Conservation (phyloP, 37 sponge, comb jelly and placozoan genomes). For the Mnemiopsis leidyi region DNA sequence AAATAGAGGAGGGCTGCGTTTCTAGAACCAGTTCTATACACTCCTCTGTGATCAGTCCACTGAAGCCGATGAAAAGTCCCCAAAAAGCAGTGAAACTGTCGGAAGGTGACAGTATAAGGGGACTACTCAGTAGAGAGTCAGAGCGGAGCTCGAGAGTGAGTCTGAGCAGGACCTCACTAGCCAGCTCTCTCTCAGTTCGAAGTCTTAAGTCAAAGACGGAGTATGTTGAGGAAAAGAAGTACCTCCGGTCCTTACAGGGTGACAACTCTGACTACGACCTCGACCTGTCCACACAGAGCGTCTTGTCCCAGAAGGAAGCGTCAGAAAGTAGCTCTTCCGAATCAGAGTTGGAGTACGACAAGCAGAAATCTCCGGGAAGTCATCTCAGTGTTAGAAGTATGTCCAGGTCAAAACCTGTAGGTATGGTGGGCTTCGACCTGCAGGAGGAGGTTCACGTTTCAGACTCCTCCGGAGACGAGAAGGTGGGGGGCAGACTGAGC, state of each 20-base stretch:
- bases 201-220: background rate
- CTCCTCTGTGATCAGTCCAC: background rate
- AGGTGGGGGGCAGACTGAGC: background rate
- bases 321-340: background rate
- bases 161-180: background rate
- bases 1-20: background rate
- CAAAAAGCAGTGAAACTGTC: background rate
- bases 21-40: background rate
- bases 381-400: background rate
- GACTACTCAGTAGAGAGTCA: background rate
- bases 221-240: conserved; percentile 31
- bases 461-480: background rate
- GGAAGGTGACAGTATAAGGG: background rate
- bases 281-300: background rate
- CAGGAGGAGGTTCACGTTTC: background rate
- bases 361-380: background rate
- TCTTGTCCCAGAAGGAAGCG: background rate
- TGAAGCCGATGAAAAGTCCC: background rate
- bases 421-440: conserved; percentile 23
- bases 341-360: background rate
- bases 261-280: background rate
- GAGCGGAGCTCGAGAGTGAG: background rate
- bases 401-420: background rate
- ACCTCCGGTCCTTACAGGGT: background rate
- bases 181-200: background rate